phyloP scores from a whole-genome alignment of 2,797 vertebrate genomes.

The Ptychadena robeensis region DNA sequence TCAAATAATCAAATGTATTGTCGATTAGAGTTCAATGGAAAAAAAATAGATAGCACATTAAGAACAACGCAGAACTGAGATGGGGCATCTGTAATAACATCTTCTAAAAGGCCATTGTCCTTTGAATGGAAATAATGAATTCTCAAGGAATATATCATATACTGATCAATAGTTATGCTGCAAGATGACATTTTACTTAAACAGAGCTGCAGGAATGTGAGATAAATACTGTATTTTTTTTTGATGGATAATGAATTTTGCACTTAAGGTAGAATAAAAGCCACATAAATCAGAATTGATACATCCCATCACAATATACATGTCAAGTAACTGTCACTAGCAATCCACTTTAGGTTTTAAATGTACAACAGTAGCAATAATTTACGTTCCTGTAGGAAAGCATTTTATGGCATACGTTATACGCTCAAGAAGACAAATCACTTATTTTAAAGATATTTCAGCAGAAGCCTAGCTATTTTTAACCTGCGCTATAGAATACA shows the following conservation, averaged over 20 bases:
- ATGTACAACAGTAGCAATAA: slow-evolving; percentile 2
- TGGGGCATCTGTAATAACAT: neutral
- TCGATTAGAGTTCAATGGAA: neutral
- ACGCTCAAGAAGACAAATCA: neutral
- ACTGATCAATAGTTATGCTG: neutral
- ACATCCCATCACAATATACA: slow-evolving; percentile 53
- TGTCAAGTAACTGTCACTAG: slow-evolving; percentile 45
- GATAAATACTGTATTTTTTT: slow-evolving; percentile 7
- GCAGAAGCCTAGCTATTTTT: neutral
- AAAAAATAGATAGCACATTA: neutral
- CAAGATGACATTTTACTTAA: neutral
- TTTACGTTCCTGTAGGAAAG: neutral
- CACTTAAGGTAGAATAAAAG: slow-evolving; percentile 31
- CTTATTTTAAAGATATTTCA: neutral
- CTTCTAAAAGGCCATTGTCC: slow-evolving; percentile 22
- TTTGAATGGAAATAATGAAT: slow-evolving; percentile 13
- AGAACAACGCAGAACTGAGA: slow-evolving; percentile 11
- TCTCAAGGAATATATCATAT: neutral
- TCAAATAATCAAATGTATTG: slow-evolving; percentile 3
- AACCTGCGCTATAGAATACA: too few relatives aligned
- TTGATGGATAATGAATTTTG: neutral
- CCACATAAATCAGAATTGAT: slow-evolving; percentile 26
- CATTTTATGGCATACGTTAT: neutral
- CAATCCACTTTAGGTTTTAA: slow-evolving; percentile 4
- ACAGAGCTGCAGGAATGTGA: slow-evolving; percentile 18